Base-by-base conservation (phyloP, 2,797 vertebrate species). In the Cryptoprocta ferox region DNA sequence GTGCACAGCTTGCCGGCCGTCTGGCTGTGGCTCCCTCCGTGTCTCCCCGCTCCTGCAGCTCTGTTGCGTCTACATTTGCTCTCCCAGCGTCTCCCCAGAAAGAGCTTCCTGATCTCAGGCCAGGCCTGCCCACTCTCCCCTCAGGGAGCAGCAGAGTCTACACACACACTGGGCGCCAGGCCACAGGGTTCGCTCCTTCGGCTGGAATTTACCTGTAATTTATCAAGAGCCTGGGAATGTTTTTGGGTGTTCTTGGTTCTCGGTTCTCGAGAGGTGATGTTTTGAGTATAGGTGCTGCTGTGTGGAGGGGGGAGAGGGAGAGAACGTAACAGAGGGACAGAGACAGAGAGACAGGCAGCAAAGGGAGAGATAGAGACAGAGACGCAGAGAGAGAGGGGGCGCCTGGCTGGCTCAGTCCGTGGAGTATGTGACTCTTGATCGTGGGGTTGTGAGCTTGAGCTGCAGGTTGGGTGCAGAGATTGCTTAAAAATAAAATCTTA, bases 1-100 rank as follows among this genome's bases (percentile, higher is more conserved):
- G 6, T 0, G 0, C 32, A 61, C 9, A 82, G 42, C 21, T 63
- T 92, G 53, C 14, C 42, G 2, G 87, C 63, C 39, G 26, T 10
- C n/a, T 83, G 42, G 45, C 68, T 53, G 9, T 0, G 0, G 19
- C n/a, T 19, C 32, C 19, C 9, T 6, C 9, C 13, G 12, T 0
- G 2, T 39, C 39, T 68, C 32, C 30, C 8, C 4, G 3, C 50
- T 80, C 19, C 32, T 5, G 19, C 5, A 13, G n/a, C 12, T 15
- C 7, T 0, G 1, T 1, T 19, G 3, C 24, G 6, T 30, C 26
- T 32, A 3, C 10, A 2, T 6, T 19, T 30, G 8, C 24, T 48
- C 26, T 75, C 32, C 93, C 10, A 13, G 68, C 32, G 39, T 42
- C 42, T 78, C 4, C 32, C 70, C 16, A 13, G 8, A 0, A 3